Percentiles rank a stretch among this genome's conserved stretches.
Conservation (phyloP, 2,113 vertebrate genomes). For the Campylomormyrus tamandua region DNA sequence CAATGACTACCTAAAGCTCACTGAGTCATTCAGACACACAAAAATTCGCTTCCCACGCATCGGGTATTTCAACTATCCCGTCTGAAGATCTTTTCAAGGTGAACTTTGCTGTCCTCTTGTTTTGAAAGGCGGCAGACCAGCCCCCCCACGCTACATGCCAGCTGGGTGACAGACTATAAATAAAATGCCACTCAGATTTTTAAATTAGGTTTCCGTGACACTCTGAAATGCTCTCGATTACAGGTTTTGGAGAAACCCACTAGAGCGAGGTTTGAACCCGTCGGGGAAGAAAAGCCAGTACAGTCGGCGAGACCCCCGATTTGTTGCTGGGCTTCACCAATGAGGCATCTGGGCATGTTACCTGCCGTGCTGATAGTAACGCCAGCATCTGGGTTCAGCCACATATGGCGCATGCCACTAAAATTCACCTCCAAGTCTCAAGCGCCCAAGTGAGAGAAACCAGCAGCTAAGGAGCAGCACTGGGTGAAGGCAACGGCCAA, state of each 20-base stretch:
- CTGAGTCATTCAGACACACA: conserved; percentile 21
- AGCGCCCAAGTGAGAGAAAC: not conserved
- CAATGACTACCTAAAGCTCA: conserved; percentile 1
- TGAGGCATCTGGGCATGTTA: not conserved
- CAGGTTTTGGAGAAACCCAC: not conserved
- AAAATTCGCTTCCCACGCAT: conserved; percentile 11
- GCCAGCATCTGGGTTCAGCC: not conserved
- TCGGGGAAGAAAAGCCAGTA: not conserved
- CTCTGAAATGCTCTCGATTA: not conserved
- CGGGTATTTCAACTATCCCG: not conserved
- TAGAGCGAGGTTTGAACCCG: not conserved
- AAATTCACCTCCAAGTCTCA: not conserved
- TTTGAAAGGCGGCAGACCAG: not conserved
- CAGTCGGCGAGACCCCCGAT: no score
- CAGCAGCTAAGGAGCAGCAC: not conserved
- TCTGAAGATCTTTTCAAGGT: conserved; percentile 5
- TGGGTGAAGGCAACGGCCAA: not conserved
- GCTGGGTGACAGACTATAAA: not conserved
- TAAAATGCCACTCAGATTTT: not conserved
- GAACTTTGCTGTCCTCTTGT: not conserved
- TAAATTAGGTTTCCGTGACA: conserved; percentile 10
- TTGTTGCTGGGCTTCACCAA: not conserved
- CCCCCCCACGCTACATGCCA: not conserved
- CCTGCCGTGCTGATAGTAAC: not conserved
- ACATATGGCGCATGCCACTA: not conserved